These are phyloP conservation scores for Cybosia mesomella DNA, from an alignment of 2,888 invertebrate genomes.

Conservation along the genomic window DNA sequence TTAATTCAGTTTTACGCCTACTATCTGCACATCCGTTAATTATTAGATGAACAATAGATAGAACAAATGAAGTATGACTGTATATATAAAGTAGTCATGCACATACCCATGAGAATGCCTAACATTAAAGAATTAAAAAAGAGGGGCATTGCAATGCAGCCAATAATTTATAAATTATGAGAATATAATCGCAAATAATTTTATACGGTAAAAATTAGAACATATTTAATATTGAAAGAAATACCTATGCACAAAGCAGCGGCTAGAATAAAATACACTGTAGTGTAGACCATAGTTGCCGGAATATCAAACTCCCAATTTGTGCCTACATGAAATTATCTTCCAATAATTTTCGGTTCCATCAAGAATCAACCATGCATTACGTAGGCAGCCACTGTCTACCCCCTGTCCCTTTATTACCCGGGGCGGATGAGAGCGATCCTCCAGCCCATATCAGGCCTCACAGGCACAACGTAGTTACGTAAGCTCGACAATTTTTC, in stretches of 20 bases:
- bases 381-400: constrained; percentile 27
- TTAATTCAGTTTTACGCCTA: not conserved
- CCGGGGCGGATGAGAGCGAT: constrained; percentile 50
- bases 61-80: too few relatives aligned
- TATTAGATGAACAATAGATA: too few relatives aligned
- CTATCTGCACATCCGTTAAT: too few relatives aligned
- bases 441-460: constrained; percentile 55
- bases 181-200: too few relatives aligned
- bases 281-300: not conserved
- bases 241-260: not conserved
- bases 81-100: too few relatives aligned
- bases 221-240: too few relatives aligned
- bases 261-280: not conserved
- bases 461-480: constrained; percentile 73
- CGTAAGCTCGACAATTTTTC: constrained; percentile 82
- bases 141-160: too few relatives aligned
- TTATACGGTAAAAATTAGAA: too few relatives aligned
- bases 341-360: constrained; percentile 44
- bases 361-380: constrained; percentile 43
- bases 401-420: constrained; percentile 47
- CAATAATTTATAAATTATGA: too few relatives aligned
- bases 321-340: constrained; percentile 5
- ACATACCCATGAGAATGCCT: too few relatives aligned
- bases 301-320: not conserved
- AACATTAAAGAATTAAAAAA: too few relatives aligned